phyloP scores from a whole-genome alignment of 2,113 vertebrate species.

The Trematomus loennbergii region DNA sequence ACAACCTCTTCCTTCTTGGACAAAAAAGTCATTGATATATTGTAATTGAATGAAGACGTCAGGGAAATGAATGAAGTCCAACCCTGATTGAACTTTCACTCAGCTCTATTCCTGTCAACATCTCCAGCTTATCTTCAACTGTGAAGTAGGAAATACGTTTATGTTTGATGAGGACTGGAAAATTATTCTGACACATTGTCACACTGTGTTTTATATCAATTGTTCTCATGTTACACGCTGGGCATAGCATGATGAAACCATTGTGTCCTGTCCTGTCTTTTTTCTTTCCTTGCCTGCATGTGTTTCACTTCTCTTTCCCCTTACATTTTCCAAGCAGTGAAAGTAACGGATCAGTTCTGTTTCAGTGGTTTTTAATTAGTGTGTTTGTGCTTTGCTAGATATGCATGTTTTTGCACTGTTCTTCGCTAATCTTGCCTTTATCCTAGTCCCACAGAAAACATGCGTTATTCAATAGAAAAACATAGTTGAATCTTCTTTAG shows the following conservation, averaged over 20 bases:
- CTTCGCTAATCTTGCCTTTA: slow-evolving; percentile 18
- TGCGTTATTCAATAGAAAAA: slow-evolving; percentile 47
- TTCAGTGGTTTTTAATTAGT: neutral
- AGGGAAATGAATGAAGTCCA: neutral
- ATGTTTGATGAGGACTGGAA: slow-evolving; percentile 8
- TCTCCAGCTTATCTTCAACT: neutral
- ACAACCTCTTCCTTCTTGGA: neutral
- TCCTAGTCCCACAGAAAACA: slow-evolving; percentile 37
- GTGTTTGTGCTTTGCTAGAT: slow-evolving; percentile 16
- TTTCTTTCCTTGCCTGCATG: neutral
- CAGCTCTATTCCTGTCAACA: neutral
- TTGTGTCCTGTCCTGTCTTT: slow-evolving; percentile 8
- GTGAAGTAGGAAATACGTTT: slow-evolving; percentile 16
- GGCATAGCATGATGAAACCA: neutral
- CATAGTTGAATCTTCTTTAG: slow-evolving; percentile 35
- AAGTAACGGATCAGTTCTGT: slow-evolving; percentile 18
- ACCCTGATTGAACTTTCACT: neutral
- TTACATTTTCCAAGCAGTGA: slow-evolving; percentile 7
- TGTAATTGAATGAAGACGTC: neutral
- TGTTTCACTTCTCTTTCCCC: neutral
- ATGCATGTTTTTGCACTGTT: slow-evolving; percentile 7
- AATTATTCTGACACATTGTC: slow-evolving; percentile 17
- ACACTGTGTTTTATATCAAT: neutral
- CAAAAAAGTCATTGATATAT: neutral
- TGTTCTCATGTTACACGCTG: neutral